Evolutionary conservation across 2,113 vertebrate genomes (phyloP), one percentile per base, ranked within the genome.

Genomic region (Numida meleagris): DNA sequence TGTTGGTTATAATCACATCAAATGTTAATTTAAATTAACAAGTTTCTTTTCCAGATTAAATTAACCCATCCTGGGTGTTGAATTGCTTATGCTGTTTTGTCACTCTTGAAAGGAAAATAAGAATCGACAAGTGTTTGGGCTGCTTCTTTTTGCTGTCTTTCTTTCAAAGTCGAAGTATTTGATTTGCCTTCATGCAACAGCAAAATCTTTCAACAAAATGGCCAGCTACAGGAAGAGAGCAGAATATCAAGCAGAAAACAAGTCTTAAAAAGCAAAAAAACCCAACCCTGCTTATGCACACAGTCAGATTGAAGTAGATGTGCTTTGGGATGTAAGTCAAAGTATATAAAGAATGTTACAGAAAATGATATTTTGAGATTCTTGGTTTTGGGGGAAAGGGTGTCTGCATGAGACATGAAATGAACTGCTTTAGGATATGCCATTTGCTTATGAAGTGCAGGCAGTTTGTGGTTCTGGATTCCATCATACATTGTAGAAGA

Each of bases 41-140:
- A 92, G 20, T 38, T 82, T 51, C 36, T 92, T 85, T 94, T 90
- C 65, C 50, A 74, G 82, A 12, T 86, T 79, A 73, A 74, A 79
- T 59, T 51, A 84, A 34, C 46, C 58, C 36, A 59, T 83, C n/a
- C 23, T 65, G 75, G 6, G 11, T 86, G 17, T 84, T 91, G 80
- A 84, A 85, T 82, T 90, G 82, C 75, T 59, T 70, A 46, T 59
- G 59, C 40, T 79, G 16, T 73, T 96, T 90, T 89, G 79, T 93
- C 82, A 73, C 63, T 89, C 76, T 68, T 71, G 23, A 79, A 80
- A 89, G n/a, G 34, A 88, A 86, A 74, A n/a, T 62, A 62, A 84
- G 71, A 82, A 59, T 82, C 45, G 33, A 24, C n/a, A 43, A 23
- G 3, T 68, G 50, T 61, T 89, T 82, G 76, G 23, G 17, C n/a